These are phyloP conservation scores for Atta cephalotes DNA, from an alignment of 1,140 invertebrate species.

Conservation along the genomic window DNA sequence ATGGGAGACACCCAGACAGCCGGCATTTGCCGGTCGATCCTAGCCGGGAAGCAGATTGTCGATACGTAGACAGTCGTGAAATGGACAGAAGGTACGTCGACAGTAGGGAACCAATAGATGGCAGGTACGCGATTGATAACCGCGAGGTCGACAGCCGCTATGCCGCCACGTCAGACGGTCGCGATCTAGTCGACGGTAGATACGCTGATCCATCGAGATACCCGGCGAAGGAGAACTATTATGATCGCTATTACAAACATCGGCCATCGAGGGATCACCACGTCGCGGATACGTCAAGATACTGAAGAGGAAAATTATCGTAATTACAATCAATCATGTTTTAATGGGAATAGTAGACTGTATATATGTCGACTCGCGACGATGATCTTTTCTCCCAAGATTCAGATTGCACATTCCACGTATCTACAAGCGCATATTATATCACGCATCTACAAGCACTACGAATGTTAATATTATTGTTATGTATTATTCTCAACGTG, in stretches of 20 bases:
- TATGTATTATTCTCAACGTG: background rate
- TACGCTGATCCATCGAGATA: slow-evolving; percentile 81
- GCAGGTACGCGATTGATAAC: slow-evolving; percentile 72
- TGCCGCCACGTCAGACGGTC: slow-evolving; percentile 36
- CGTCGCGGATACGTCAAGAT: slow-evolving; percentile 82
- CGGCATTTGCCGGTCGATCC: slow-evolving; percentile 61
- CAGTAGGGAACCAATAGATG: slow-evolving; percentile 69
- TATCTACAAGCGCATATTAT: background rate
- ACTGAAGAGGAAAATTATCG: slow-evolving; percentile 78
- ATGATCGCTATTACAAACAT: slow-evolving; percentile 85
- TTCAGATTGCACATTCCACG: slow-evolving; percentile 21
- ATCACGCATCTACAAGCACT: slow-evolving; percentile 12
- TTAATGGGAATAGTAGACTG: slow-evolving; percentile 71
- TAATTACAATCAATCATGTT: slow-evolving; percentile 68
- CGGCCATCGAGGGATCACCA: slow-evolving; percentile 84
- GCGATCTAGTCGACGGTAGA: slow-evolving; percentile 77
- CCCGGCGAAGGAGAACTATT: slow-evolving; percentile 84
- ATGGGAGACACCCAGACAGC: slow-evolving; percentile 75
- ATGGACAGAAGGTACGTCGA: slow-evolving; percentile 76
- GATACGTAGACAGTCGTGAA: slow-evolving; percentile 75
- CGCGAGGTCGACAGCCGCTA: slow-evolving; percentile 73
- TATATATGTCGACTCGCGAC: background rate
- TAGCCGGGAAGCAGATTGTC: slow-evolving; percentile 73
- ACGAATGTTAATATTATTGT: background rate
- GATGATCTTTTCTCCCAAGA: background rate